A percentile compares a stretch with the other conserved stretches of the same genome.
Evolutionary conservation across 2,113 vertebrate species (phyloP).

Genomic region (Chlamydotis undulata): DNA sequence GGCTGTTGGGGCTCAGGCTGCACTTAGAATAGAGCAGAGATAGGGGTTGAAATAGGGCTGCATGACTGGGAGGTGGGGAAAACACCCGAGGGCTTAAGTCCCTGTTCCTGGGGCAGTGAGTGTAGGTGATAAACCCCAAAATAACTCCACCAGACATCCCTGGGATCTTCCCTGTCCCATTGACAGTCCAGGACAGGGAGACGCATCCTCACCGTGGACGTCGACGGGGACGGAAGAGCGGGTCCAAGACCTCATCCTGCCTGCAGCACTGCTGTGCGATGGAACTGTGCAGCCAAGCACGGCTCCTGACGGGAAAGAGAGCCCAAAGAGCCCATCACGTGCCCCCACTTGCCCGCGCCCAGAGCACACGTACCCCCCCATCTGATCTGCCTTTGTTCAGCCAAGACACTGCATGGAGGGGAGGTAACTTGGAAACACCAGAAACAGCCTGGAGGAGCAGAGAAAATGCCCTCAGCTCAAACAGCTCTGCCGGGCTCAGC

Average conservation of each 20-base stretch:
- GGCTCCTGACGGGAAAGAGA: not conserved
- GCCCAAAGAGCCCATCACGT: not conserved
- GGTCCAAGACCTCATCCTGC: not conserved
- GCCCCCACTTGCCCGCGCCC: not conserved
- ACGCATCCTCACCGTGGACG: not conserved
- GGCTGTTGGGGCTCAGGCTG: not conserved
- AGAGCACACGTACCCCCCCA: not conserved
- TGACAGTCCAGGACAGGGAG: fast-evolving
- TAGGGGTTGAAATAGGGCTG: not conserved
- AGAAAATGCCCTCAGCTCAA: not conserved
- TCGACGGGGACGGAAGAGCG: not conserved
- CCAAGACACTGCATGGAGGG: not conserved
- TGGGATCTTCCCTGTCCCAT: not conserved
- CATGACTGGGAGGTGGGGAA: not conserved
- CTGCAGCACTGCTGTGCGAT: not conserved
- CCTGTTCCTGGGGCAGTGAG: not conserved
- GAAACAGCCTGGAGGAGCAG: not conserved
- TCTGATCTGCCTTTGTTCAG: not conserved
- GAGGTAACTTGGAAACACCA: not conserved
- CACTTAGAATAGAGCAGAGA: not conserved
- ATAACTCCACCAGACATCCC: not conserved
- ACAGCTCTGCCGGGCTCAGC: not conserved
- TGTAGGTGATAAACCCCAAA: not conserved
- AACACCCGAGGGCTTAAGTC: not conserved
- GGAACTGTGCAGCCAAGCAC: not conserved